Conservation (phyloP, 1,140 invertebrate species). For the Sycophila sp. region DNA sequence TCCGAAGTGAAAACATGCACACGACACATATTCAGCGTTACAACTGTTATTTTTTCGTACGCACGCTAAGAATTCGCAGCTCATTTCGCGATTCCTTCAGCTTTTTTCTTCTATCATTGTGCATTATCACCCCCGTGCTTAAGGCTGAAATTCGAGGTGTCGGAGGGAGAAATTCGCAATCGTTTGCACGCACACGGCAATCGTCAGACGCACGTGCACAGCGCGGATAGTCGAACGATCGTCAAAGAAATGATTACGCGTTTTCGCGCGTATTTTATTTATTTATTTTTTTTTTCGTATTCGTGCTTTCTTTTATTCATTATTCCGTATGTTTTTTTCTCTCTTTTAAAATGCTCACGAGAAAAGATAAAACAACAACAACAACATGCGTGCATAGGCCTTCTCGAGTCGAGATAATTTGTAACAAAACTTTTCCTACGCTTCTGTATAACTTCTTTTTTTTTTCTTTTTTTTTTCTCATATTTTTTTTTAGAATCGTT, state of each 20-base stretch:
- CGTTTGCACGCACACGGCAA: too few relatives aligned
- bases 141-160: conserved; percentile 12
- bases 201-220: too few relatives aligned
- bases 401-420: conserved; percentile 7
- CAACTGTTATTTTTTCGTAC: conserved; percentile 16
- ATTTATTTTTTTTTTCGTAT: too few relatives aligned
- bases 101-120: conserved; percentile 10
- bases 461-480: not conserved
- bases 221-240: too few relatives aligned
- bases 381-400: conserved; percentile 29
- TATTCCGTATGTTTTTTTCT: too few relatives aligned
- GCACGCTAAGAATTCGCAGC: conserved; percentile 17
- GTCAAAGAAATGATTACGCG: too few relatives aligned
- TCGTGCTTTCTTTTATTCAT: not conserved
- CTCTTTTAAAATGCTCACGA: conserved; percentile 11
- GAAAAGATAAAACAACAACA: conserved; percentile 26
- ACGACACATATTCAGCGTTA: conserved; percentile 42
- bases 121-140: conserved; percentile 6
- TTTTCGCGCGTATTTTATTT: too few relatives aligned
- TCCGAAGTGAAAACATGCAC: conserved; percentile 46
- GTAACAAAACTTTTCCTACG: not conserved
- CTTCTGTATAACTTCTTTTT: not conserved
- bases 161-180: not conserved
- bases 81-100: too few relatives aligned
- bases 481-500: not conserved